These are phyloP conservation scores for Drosophila bipectinata DNA, from an alignment of 1,140 invertebrate species.

Conservation along the genomic window DNA sequence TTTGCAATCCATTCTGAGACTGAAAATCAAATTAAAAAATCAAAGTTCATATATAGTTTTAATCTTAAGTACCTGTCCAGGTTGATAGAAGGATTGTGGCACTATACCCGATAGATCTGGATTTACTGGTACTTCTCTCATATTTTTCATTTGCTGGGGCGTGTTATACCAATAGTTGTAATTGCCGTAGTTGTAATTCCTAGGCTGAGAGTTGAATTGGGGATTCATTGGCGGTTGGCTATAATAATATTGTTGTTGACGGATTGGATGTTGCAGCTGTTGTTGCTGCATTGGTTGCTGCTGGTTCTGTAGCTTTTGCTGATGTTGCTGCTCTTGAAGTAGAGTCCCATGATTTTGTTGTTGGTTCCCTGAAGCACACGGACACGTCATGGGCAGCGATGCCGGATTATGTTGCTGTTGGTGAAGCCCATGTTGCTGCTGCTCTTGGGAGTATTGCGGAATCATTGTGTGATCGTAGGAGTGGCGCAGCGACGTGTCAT, in stretches of 20 bases:
- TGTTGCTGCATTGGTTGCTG: neutral
- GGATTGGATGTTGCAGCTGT: neutral
- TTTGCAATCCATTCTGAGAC: neutral
- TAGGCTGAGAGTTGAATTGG: neutral
- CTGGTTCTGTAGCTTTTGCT: conserved; percentile 6
- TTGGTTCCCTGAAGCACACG: neutral
- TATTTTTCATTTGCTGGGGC: neutral
- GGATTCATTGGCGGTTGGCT: neutral
- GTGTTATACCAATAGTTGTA: conserved; percentile 17
- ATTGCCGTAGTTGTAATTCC: neutral
- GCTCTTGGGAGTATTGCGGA: neutral
- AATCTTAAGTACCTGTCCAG: neutral
- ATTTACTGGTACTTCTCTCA: neutral
- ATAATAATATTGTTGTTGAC: conserved; percentile 1
- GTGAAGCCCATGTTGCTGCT: neutral
- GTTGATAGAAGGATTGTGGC: neutral
- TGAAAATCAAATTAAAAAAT: too few species aligned
- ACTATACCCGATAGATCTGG: conserved; percentile 1
- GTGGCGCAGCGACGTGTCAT: neutral
- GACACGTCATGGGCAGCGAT: neutral
- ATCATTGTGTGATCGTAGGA: neutral
- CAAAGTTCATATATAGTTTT: too few species aligned
- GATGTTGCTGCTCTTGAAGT: neutral
- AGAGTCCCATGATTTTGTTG: neutral
- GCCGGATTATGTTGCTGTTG: neutral